Evolutionary conservation across 1,140 invertebrate species (phyloP).

Genomic region (Papilio xuthus): DNA sequence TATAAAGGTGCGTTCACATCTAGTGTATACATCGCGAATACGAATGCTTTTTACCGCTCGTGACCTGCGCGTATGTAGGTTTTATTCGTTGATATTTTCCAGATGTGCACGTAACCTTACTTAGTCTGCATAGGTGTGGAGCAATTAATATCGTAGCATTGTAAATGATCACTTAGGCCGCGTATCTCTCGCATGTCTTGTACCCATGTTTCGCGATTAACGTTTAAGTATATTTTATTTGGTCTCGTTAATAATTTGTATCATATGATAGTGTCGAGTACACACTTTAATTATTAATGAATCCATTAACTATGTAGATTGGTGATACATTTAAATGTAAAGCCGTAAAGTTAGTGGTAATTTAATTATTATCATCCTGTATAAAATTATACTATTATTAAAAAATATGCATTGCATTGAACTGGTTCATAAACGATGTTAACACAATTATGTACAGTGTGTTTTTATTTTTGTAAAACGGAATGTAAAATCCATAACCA

Average conservation of each 20-base stretch:
- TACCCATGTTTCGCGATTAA: constrained; percentile 39
- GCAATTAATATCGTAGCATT: constrained; percentile 45
- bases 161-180: constrained; percentile 49
- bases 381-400: too few species aligned
- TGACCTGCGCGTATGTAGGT: too few species aligned
- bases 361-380: background rate
- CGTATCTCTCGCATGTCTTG: constrained; percentile 40
- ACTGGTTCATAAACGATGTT: background rate
- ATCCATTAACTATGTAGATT: constrained; percentile 4
- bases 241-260: constrained; percentile 41
- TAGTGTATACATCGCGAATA: too few species aligned
- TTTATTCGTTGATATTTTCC: too few species aligned
- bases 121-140: constrained; percentile 40
- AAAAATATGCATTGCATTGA: background rate
- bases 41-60: too few species aligned
- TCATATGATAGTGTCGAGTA: constrained; percentile 21
- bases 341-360: background rate
- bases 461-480: constrained; percentile 22
- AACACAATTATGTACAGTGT: background rate
- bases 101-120: background rate
- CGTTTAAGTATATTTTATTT: constrained; percentile 48
- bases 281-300: constrained; percentile 28
- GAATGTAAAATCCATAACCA: constrained; percentile 39
- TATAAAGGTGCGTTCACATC: background rate
- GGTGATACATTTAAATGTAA: background rate